Evolutionary conservation across 2,113 vertebrate species (phyloP), one percentile per base, ranked within the genome.

Genomic region (Corapipo altera): DNA sequence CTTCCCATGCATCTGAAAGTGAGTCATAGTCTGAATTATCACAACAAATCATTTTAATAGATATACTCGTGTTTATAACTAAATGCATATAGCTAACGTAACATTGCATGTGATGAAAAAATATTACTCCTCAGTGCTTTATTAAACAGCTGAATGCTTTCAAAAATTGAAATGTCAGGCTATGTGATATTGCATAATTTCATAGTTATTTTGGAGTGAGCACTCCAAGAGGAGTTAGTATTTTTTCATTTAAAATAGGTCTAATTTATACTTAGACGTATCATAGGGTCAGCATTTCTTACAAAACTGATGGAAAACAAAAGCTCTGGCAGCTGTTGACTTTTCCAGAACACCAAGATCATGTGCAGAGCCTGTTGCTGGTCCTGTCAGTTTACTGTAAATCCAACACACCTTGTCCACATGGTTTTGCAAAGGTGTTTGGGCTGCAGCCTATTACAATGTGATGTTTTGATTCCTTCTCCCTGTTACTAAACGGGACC

Each of bases 101-200:
- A 84, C 13, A 41, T 12, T 44, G 48, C 10, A 52, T 54, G 57
- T 49, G 52, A 93, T 61, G 78, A 74, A 37, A 71, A 86, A 88
- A 86, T 41, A 86, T 27, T 73, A 52, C 26, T 71, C 52, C 65
- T 57, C 22, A 41, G 28, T 71, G 72, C 79, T 95, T 65, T 89
- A 79, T 79, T 93, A 94, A 95, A 97, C 43, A 91, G 83, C 8
- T 65, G 57, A 93, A 72, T 73, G 62, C 66, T 91, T 92, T 91
- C 77, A 96, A 86, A 93, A 92, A 92, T 41, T 91, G 84, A 62
- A 91, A 57, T 81, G 80, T 86, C 61, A 61, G 73, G 76, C 75
- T 72, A 33, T 59, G 73, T 88, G 58, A 64, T 71, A 61, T 15
- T 54, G 41, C 27, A 64, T 17, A n/a, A 49, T 75, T 92, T 81